Base-by-base conservation (phyloP, 2,888 invertebrate genomes). In the Tiphia femorata region DNA sequence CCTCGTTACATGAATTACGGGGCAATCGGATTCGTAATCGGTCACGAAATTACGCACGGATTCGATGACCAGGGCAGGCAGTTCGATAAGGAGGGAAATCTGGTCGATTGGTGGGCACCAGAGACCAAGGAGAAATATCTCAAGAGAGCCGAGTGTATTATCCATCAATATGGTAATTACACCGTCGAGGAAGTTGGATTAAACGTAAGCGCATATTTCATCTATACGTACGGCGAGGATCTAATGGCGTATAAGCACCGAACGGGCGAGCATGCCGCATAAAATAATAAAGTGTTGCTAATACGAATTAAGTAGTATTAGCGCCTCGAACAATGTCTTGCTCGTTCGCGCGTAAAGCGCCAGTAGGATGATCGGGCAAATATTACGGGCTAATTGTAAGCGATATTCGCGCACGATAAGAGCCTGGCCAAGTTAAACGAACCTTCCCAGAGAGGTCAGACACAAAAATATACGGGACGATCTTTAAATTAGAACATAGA, bases 1-100 rank as follows among this genome's bases (percentile, higher is more conserved):
- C 96, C 96, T 0, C 90, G 91, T 67, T 97, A 95, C 82, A 92
- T 96, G 92, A 96, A 96, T 83, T 96, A 93, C 72, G 95, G 95
- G 16, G 93, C 94, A 2, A 95, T 96, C 62, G 96, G 96, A 2
- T 94, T 93, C 75, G 93, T 96, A 2, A 95, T 96, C 75, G 95
- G 95, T 0, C 96, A 96, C 79, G 96, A 96, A 86, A 95, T 96
- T 47, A 95, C 95, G 0, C 96, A 96, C 78, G 94, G 94, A 7
- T 95, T 95, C 75, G 94, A 94, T 78, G 93, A 94, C 78, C 82
- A 89, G 87, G 96, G 97, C 47, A 90, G 96, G 43, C 95, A 96
- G 85, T 97, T 95, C 78, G 96, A 97, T 84, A 91, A 93, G 65
- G 88, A 94, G 62, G 97, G 97, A 10, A 96, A 97, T 84, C 85